These are phyloP conservation scores for Thysanoteuthis rhombus DNA, from an alignment of 2,888 invertebrate species.

Conservation along the genomic window DNA sequence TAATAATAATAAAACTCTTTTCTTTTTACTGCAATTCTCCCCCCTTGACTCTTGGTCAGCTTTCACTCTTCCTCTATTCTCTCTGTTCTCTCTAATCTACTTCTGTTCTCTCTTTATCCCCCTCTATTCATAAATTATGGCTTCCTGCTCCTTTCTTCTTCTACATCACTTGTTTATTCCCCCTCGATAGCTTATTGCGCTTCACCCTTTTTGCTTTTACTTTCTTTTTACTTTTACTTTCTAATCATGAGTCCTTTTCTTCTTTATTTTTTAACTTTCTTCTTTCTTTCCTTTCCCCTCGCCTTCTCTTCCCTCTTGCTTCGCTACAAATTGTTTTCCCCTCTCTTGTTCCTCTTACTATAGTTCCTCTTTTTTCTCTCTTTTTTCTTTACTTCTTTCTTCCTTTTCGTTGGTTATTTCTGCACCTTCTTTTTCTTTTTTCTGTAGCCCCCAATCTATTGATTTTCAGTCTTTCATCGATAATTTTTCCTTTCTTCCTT, in stretches of 20 bases:
- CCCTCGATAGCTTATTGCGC: no score
- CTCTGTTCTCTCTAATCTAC: background rate
- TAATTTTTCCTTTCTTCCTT: background rate
- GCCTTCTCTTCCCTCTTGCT: no score
- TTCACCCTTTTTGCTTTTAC: background rate
- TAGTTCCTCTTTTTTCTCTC: background rate
- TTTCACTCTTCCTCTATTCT: background rate
- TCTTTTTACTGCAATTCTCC: background rate
- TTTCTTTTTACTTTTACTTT: background rate
- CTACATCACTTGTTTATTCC: no score
- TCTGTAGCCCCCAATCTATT: fast-evolving
- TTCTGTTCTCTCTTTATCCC: background rate
- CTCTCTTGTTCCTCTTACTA: no score
- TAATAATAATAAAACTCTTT: background rate
- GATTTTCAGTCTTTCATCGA: no score
- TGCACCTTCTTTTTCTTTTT: background rate
- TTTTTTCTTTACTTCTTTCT: background rate
- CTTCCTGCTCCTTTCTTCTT: no score
- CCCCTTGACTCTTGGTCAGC: background rate
- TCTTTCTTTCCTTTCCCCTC: no score
- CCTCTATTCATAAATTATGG: no score
- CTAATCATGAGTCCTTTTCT: background rate
- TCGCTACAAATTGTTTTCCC: no score
- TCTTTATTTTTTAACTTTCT: background rate
- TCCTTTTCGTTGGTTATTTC: no score